phyloP scores from a whole-genome alignment of 64 coral and sea anemone species.

The Cladopsammia gracilis region DNA sequence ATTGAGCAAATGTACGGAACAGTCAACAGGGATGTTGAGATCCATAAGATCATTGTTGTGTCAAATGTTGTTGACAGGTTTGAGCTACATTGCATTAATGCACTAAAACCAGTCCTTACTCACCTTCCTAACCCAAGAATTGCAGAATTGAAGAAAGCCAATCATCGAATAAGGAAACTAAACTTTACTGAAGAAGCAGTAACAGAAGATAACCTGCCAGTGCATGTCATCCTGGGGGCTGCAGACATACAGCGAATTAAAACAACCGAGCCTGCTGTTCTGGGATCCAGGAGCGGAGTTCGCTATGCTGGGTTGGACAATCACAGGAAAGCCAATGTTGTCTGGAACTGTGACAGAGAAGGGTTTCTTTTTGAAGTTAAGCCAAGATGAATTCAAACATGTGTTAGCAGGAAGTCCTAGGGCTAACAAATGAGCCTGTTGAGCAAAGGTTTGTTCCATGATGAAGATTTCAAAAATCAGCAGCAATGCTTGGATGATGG shows the following conservation, averaged over 20 bases:
- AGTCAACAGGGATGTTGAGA: conserved; percentile 46
- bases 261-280: conserved; percentile 47
- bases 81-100: conserved; percentile 58
- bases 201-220: not conserved
- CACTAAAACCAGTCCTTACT: conserved; percentile 68
- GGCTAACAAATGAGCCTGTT: too few relatives aligned
- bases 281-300: conserved; percentile 73
- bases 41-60: conserved; percentile 19
- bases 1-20: conserved; percentile 73
- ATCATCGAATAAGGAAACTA: conserved; percentile 9
- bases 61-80: conserved; percentile 3
- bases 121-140: conserved; percentile 69
- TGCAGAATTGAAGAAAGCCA: conserved; percentile 51
- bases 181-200: conserved; percentile 59
- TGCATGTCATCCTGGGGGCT: conserved; percentile 50
- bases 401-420: too few relatives aligned
- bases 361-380: too few relatives aligned
- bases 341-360: conserved; percentile 42
- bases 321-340: conserved; percentile 33
- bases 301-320: conserved; percentile 48
- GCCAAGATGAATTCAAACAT: too few relatives aligned
- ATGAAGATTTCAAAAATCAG: too few relatives aligned
- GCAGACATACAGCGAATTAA: conserved; percentile 60
- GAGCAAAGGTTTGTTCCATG: too few relatives aligned
- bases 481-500: too few relatives aligned